phyloP scores from a whole-genome alignment of 2,797 vertebrate species.

The Tadarida brasiliensis region DNA sequence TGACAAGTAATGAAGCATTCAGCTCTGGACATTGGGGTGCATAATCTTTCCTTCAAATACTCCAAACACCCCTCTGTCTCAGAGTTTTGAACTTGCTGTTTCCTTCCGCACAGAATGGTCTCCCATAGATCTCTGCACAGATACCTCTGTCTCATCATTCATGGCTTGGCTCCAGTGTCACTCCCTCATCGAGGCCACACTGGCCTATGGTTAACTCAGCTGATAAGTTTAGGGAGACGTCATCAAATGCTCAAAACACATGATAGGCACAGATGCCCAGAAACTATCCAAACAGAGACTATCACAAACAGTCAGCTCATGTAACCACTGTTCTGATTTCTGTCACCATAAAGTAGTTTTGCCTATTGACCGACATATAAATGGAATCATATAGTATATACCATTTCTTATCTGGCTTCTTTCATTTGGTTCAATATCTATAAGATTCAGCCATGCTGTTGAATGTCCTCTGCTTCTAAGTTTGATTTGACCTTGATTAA shows the following conservation, averaged over 20 bases:
- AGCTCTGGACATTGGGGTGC: not conserved
- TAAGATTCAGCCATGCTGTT: not conserved
- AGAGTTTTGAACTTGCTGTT: not conserved
- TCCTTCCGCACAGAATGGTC: not conserved
- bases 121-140: not conserved
- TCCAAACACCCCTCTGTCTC: not conserved
- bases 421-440: not conserved
- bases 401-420: slow-evolving; percentile 33
- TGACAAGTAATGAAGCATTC: not conserved
- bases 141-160: not conserved
- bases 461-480: slow-evolving; percentile 36
- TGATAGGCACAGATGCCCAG: not conserved
- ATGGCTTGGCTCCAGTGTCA: not conserved
- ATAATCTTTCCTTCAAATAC: not conserved
- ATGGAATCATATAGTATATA: not conserved
- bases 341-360: slow-evolving; percentile 11
- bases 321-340: not conserved
- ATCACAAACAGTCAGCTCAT: slow-evolving; percentile 41
- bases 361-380: not conserved
- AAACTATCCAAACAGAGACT: slow-evolving; percentile 55
- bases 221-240: not conserved
- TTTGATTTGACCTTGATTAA: slow-evolving; percentile 51
- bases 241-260: not conserved
- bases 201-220: not conserved
- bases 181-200: not conserved